phyloP scores from a whole-genome alignment of 2,113 vertebrate species.

The Myodes glareolus region DNA sequence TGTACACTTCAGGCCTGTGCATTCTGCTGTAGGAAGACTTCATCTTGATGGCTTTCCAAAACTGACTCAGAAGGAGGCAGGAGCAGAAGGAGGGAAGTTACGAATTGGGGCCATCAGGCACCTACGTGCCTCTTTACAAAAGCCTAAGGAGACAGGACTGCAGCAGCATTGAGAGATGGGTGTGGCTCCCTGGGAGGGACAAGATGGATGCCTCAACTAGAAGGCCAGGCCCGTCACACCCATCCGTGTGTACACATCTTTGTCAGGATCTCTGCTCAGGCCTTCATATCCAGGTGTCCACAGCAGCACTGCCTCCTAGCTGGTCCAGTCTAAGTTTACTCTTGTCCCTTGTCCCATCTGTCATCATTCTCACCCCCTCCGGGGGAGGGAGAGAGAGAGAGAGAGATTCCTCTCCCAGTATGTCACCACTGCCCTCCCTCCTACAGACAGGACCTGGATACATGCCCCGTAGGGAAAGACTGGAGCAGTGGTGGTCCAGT shows the following conservation, averaged over 20 bases:
- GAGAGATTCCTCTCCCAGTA: not conserved
- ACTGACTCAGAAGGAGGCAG: not conserved
- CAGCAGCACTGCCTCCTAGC: not conserved
- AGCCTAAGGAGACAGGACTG: not conserved
- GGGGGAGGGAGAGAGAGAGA: not conserved
- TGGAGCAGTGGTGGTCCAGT: not conserved
- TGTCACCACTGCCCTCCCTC: not conserved
- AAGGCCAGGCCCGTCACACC: not conserved
- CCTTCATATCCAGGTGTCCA: not conserved
- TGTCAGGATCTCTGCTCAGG: not conserved
- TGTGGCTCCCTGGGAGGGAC: not conserved
- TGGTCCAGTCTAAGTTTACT: fast-evolving
- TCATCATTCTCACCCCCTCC: not conserved
- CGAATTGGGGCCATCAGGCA: not conserved
- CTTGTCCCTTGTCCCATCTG: not conserved
- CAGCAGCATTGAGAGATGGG: fast-evolving
- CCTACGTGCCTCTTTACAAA: not conserved
- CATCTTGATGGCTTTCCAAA: not conserved
- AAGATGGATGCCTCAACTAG: not conserved
- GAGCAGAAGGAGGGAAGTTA: not conserved
- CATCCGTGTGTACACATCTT: not conserved
- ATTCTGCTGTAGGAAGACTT: not conserved
- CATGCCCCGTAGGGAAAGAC: not conserved
- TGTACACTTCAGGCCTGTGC: not conserved
- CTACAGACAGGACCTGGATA: not conserved